These are phyloP conservation scores for Neuroterus valhalla DNA, from an alignment of 1,140 invertebrate species.

Conservation along the genomic window DNA sequence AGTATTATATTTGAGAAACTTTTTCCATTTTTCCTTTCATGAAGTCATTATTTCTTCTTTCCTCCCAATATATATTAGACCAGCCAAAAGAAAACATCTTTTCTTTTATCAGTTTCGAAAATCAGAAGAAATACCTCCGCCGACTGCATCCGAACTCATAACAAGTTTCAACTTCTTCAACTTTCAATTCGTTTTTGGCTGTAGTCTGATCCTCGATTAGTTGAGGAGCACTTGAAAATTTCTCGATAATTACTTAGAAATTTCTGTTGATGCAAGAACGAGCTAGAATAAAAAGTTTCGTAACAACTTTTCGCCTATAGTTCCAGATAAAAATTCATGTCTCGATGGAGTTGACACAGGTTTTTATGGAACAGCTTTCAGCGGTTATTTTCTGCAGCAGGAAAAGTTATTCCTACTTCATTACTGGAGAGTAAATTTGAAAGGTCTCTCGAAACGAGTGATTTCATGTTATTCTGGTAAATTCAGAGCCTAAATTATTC, in stretches of 20 bases:
- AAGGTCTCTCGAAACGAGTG: too few species aligned
- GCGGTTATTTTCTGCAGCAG: background rate
- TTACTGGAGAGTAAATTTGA: background rate
- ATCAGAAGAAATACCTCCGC: background rate
- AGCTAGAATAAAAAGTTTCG: constrained; percentile 5
- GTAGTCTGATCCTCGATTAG: constrained; percentile 28
- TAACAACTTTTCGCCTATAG: background rate
- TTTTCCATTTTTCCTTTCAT: background rate
- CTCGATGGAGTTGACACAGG: constrained; percentile 4
- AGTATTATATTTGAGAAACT: background rate
- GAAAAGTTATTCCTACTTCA: background rate
- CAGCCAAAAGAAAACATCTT: constrained; percentile 56
- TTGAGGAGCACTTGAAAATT: constrained; percentile 30
- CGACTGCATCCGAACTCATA: background rate
- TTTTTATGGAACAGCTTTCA: background rate
- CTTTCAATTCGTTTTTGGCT: constrained; percentile 25
- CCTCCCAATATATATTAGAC: constrained; percentile 52
- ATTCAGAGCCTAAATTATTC: too few species aligned
- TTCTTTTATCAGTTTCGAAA: constrained; percentile 36
- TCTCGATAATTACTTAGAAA: constrained; percentile 15
- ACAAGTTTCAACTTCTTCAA: constrained; percentile 30
- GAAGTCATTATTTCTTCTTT: constrained; percentile 42
- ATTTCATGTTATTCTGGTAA: too few species aligned
- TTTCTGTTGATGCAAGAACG: constrained; percentile 23
- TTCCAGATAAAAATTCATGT: constrained; percentile 3